Base-by-base conservation (phyloP, 2,888 invertebrate species). In the Caenorhabditis parvicauda region DNA sequence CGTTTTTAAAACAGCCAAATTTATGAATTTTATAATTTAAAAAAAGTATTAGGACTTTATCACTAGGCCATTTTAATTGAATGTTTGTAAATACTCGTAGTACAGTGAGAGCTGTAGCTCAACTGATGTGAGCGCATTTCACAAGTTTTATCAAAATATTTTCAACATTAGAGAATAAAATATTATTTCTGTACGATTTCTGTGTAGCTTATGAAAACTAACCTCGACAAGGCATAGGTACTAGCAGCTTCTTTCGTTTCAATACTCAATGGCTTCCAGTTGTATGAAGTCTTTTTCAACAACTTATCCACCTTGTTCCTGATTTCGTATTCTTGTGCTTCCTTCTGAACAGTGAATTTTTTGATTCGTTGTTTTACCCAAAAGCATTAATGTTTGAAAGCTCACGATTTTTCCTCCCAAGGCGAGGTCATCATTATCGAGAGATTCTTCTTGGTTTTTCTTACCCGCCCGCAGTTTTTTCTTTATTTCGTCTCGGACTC, bases 201-300 rank as follows among this genome's bases (percentile, higher is more conserved):
- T 6, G 25, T 17, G 4, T 44, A 21, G 4, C 7, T 46, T 29
- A 29, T 35, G 6, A 28, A 29, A 32, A 46, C 14, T 22, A 27
- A 74, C 69, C 72, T 61, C 14, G 75, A 67, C 3, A 79, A 56
- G 3, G 76, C 72, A 52, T 76, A 79, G 3, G 69, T 46, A 3
- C 65, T 66, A 1, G 75, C 72, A 0, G 62, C 61, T 45, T 77
- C 75, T 44, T 62, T 63, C 6, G 55, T 49, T 2, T 64, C 49
- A 42, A 77, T 67, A 37, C 70, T 72, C 41, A 79, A 47, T 7
- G 79, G 76, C 41, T 68, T 75, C 79, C 79, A 79, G 29, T 77
- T 76, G 59, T 64, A 79, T 14, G 64, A 57, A 3, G 65, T 59
- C 38, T 71, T 64, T 50, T 72, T 75, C 58, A 76, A 19, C 37